Percentiles rank a stretch among this genome's conserved stretches.
phyloP scores from a whole-genome alignment of 2,888 invertebrate species.

The Allolobophora icterica region DNA sequence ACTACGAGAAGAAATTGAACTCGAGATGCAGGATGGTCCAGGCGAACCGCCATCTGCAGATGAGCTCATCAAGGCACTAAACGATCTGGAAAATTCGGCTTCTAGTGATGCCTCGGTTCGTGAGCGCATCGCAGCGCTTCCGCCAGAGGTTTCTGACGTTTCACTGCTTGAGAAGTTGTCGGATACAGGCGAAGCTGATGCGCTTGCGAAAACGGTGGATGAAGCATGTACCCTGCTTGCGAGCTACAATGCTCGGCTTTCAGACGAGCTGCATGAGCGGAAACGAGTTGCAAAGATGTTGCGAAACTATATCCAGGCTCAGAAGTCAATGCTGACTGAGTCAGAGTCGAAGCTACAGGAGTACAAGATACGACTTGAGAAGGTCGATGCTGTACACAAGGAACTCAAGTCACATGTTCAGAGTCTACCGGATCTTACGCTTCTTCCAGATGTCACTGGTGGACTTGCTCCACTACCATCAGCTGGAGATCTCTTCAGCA shows the following conservation, averaged over 20 bases:
- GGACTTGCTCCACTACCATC: conserved; percentile 91
- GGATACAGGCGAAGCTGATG: conserved; percentile 68
- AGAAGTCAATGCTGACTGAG: conserved; percentile 82
- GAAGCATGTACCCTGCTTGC: conserved; percentile 85
- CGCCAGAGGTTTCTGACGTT: conserved; percentile 91
- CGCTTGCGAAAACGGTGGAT: conserved; percentile 81
- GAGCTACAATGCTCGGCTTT: conserved; percentile 85
- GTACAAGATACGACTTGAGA: conserved; percentile 85
- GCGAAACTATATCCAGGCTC: conserved; percentile 81
- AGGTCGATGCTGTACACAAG: conserved; percentile 82
- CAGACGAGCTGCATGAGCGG: conserved; percentile 83
- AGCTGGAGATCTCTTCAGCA: conserved; percentile 85
- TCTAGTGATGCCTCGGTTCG: conserved; percentile 91
- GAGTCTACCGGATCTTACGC: conserved; percentile 89
- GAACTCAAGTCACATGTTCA: conserved; percentile 91
- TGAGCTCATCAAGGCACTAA: conserved; percentile 78
- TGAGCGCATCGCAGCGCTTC: conserved; percentile 89
- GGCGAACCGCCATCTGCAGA: conserved; percentile 72
- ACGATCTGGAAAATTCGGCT: conserved; percentile 90
- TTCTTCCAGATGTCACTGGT: conserved; percentile 88
- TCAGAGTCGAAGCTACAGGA: conserved; percentile 89
- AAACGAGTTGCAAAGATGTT: conserved; percentile 79
- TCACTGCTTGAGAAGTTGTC: conserved; percentile 81
- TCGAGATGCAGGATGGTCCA: conserved; percentile 52
- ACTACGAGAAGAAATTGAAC: conserved; percentile 60